These are phyloP conservation scores for Heliconius erato DNA, from an alignment of 2,888 invertebrate species.

Conservation along the genomic window DNA sequence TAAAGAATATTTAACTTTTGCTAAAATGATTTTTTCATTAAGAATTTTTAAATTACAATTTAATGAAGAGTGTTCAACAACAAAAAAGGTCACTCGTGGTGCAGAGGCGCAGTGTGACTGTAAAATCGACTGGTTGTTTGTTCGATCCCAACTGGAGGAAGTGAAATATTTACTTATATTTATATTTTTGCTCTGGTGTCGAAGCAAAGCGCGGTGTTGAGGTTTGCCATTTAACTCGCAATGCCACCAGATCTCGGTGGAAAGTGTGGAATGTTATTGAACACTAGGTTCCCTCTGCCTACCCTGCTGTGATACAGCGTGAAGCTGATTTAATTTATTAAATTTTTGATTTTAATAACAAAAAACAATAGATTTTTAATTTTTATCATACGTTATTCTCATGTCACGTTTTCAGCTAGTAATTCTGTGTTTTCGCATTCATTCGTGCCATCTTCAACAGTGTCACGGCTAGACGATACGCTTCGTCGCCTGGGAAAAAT, in stretches of 20 bases:
- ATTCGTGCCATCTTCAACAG: slow-evolving; percentile 41
- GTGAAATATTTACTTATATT: too few species aligned
- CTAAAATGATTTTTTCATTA: background rate
- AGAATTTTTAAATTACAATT: background rate
- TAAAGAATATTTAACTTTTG: background rate
- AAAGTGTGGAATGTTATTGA: too few species aligned
- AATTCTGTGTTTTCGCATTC: slow-evolving; percentile 4
- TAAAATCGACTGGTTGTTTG: too few species aligned
- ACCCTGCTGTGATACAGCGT: too few species aligned
- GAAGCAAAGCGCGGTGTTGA: too few species aligned
- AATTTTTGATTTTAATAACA: background rate
- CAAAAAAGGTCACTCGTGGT: background rate
- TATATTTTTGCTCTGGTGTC: too few species aligned
- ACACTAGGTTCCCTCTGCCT: too few species aligned
- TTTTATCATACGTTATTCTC: background rate
- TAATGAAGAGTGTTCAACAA: background rate
- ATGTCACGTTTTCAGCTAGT: background rate
- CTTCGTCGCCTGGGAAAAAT: slow-evolving; percentile 80
- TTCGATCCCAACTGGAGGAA: too few species aligned
- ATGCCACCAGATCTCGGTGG: too few species aligned
- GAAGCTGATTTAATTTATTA: too few species aligned
- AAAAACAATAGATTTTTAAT: background rate
- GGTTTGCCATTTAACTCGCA: too few species aligned
- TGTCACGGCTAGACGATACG: slow-evolving; percentile 65
- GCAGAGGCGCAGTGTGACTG: too few species aligned